Evolutionary conservation across 2,113 vertebrate species (phyloP).

Genomic region (Probosciger aterrimus): DNA sequence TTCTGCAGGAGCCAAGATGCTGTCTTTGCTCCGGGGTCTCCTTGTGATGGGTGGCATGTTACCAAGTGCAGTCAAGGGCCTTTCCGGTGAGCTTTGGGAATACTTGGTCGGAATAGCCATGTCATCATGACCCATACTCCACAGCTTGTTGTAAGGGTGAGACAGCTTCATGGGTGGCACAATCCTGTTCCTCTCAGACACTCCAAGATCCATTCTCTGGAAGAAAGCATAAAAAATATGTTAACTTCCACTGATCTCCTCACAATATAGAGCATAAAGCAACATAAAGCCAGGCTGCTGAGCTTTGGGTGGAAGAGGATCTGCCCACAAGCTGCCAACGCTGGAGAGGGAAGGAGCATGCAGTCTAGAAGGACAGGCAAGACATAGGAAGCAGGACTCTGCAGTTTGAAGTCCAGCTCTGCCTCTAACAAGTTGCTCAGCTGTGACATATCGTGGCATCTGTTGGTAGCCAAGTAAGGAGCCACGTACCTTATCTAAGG

Average conservation of each 20-base stretch:
- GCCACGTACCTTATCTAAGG: neutral
- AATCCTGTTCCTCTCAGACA: conserved; percentile 75
- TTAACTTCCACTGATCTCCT: neutral
- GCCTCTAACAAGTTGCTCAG: neutral
- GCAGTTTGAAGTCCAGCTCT: neutral
- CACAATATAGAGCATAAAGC: neutral
- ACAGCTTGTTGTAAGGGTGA: conserved; percentile 86
- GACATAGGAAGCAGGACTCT: neutral
- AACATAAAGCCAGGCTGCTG: neutral
- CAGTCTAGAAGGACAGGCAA: neutral
- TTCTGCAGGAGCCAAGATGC: conserved; percentile 10
- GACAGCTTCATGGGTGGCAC: conserved; percentile 81
- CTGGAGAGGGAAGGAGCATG: neutral
- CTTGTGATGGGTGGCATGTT: conserved; percentile 31
- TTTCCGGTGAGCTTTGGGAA: conserved; percentile 67
- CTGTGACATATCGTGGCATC: neutral
- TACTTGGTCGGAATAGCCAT: conserved; percentile 73
- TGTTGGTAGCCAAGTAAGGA: neutral
- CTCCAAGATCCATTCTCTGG: conserved; percentile 85
- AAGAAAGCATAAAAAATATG: neutral
- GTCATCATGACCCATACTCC: conserved; percentile 81
- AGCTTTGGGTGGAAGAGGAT: neutral
- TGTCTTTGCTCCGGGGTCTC: conserved; percentile 63
- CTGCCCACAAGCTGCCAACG: neutral
- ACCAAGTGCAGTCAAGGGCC: conserved; percentile 62